Base-by-base conservation (phyloP, 2,888 invertebrate species). In the Pogonocherus hispidulus region DNA sequence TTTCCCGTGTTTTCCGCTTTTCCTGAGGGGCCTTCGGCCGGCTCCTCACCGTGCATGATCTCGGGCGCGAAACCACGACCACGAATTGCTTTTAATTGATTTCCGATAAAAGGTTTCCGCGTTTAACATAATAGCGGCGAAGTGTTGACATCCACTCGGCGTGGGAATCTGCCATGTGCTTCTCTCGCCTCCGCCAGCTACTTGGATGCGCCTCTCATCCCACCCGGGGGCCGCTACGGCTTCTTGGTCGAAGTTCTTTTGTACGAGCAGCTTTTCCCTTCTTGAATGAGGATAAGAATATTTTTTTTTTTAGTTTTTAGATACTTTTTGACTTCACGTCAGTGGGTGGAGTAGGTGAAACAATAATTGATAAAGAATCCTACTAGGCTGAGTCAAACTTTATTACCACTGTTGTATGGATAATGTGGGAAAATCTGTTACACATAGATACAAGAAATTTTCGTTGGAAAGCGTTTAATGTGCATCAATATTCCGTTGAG, bases 81-180 rank as follows among this genome's bases (percentile, higher is more conserved):
- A 82, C 81, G 84, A 83, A 82, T 83, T 83, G 82, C 84, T 84
- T 84, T 84, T 85, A 85, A 85, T 85, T 85, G 85, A 85, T 85
- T 85, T 85, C 82, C 85, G 82, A 84, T 85, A 85, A 84, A 85
- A 85, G 84, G 84, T 84, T 84, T 83, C 81, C 80, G 69, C 83
- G 83, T 84, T 84, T 84, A 83, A 82, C 83, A 84, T 84, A 85
- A 84, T 85, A 84, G 84, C 83, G 83, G 83, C 81, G 78, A 84
- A 84, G 84, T 83, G 84, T 83, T 83, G 84, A 85, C 84, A 84
- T 80, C 82, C 80, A 78, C 79, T 77, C 75, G 80, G 79, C 79
- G 81, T 81, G 82, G 80, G 81, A 79, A 74, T 62, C 71, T 60
- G 72, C 75, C 82, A 82, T 78, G 75, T 81, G 82, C 69, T 55